Base-by-base conservation (phyloP, 1,140 invertebrate species). In the Latrodectus geometricus region DNA sequence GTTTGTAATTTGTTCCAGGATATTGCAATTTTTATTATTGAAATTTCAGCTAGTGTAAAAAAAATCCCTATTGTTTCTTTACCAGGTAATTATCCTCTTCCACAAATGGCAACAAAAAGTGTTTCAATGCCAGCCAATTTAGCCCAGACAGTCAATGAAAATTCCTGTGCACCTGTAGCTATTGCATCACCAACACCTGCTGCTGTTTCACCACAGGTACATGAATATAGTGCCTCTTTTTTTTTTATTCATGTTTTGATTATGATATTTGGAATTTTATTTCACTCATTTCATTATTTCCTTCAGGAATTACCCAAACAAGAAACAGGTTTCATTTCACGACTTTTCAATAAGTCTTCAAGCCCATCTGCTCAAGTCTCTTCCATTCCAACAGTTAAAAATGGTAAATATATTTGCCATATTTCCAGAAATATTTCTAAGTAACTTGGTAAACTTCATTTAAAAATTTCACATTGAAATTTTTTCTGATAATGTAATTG, bases 151-250 rank as follows among this genome's bases (percentile, higher is more conserved):
- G 23, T 76, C 70, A 17, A 8, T 54, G 83, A 86, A 49, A 86
- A 78, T 61, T 49, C 74, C 48, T 78, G 52, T 77, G 54, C 76
- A 23, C 73, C 76, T n/a, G 69, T 75, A 21, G 21, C 68, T 15
- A 87, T 80, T 80, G 69, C 21, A 15, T 56, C 75, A 8, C 49
- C 84, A 61, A 90, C 92, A 93, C 88, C 81, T 89, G 86, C 80
- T 89, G 49, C 72, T 85, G 70, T 88, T 79, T 70, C 91, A 65
- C 17, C 70, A 21, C 68, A 70, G 48, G 74, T 85, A 54, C 54
- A n/a, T 77, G 23, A 7, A 17, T 74, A 35, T 35, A 35, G 0
- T 14, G 14, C 14, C n/a, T n/a, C n/a, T n/a, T n/a, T 9, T 23
- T 3, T 8, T 61, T 61, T 14, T 8, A 0, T 61, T 61, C 2